phyloP scores from a whole-genome alignment of 2,113 vertebrate genomes.

The Elanus axillaris region DNA sequence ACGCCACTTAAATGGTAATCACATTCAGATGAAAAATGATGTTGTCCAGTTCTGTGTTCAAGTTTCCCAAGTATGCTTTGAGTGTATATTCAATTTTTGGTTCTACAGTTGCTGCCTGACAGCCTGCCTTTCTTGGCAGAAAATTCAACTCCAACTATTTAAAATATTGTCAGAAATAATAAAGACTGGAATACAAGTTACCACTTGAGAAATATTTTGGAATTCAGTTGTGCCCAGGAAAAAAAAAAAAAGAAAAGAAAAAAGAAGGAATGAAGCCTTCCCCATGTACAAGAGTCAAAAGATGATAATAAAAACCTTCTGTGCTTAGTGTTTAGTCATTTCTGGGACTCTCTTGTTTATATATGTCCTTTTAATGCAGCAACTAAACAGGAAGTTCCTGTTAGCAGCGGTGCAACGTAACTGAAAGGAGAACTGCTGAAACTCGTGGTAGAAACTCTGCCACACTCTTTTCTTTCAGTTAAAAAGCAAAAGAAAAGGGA shows the following conservation, averaged over 20 bases:
- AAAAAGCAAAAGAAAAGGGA: neutral
- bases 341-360: conserved; percentile 9
- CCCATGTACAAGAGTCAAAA: neutral
- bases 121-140: neutral
- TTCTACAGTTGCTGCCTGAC: neutral
- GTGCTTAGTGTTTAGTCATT: neutral
- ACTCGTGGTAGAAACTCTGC: neutral
- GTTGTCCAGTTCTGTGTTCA: neutral
- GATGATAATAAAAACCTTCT: conserved; percentile 63
- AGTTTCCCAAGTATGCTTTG: conserved; percentile 18
- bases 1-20: conserved; percentile 53
- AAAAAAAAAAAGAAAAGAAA: neutral
- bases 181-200: conserved; percentile 6
- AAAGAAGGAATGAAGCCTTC: neutral
- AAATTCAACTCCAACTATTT: conserved; percentile 36
- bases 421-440: neutral
- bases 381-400: conserved; percentile 42
- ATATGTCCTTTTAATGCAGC: neutral
- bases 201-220: neutral
- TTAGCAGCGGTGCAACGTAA: neutral
- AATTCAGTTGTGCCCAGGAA: neutral
- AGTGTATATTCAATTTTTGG: neutral
- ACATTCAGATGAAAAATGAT: conserved; percentile 56
- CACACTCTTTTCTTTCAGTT: fast-evolving
- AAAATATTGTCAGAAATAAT: conserved; percentile 61